Conservation (phyloP, 2,113 vertebrate species). For the Catharus fuscescens region DNA sequence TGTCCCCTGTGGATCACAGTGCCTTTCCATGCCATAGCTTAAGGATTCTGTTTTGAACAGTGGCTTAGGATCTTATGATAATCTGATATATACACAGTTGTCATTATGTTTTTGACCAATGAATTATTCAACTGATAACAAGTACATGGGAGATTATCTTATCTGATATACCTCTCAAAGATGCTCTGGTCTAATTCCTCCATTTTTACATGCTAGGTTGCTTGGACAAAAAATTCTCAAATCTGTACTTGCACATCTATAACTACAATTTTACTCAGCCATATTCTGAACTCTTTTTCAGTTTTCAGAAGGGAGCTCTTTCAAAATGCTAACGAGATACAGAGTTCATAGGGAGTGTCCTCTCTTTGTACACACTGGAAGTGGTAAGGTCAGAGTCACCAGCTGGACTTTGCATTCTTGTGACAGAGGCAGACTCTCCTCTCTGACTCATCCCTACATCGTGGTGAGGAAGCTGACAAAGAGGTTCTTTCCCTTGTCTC, state of each 20-base stretch:
- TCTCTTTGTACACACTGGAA: background rate
- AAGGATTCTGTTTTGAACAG: background rate
- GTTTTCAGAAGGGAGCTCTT: background rate
- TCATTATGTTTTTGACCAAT: background rate
- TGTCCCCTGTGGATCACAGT: background rate
- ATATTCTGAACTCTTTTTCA: background rate
- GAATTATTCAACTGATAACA: background rate
- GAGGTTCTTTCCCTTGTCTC: background rate
- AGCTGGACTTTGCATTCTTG: background rate
- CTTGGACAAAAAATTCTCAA: background rate
- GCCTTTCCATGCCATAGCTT: background rate
- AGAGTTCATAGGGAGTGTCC: background rate
- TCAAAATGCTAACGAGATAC: background rate
- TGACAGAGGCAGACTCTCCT: background rate
- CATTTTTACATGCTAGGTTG: background rate
- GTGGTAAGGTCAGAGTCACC: background rate
- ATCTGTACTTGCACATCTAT: background rate
- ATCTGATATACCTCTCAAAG: background rate
- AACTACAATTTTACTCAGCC: background rate
- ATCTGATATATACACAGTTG: accelerated
- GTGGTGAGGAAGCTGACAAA: background rate
- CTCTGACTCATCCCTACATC: background rate
- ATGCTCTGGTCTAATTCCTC: background rate
- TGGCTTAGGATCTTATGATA: background rate
- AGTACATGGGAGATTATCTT: background rate